Base-by-base conservation (phyloP, 2,888 invertebrate genomes). In the Ophion ventricosus region DNA sequence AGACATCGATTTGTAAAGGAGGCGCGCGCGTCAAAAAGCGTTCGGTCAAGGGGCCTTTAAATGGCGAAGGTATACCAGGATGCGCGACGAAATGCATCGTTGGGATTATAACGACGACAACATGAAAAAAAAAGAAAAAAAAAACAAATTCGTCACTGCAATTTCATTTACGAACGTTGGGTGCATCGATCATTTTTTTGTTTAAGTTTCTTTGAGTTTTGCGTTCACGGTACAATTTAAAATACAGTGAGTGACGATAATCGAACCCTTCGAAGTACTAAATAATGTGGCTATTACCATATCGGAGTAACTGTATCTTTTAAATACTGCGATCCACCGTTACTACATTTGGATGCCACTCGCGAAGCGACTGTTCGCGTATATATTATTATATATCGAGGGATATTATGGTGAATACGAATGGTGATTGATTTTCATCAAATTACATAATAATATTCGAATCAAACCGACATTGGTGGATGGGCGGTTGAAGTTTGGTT, bases 171-270 rank as follows among this genome's bases (percentile, higher is more conserved):
- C 59, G 35, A 17, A 26, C 23, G 49, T 20, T 20, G 40, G 43
- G 11, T n/a, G 17, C 63, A 26, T 29, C 11, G 26, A 69, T 26
- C 8, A 35, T 72, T 72, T 63, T 63, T 63, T 20, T n/a, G n/a
- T n/a, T n/a, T n/a, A n/a, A n/a, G n/a, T n/a, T n/a, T n/a, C n/a
- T 43, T 43, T 23, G 23, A 49, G 63, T 23, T 57, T 40, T 59
- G 26, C 17, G 26, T 29, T 67, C 77, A 54, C 54, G 54, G 67
- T 74, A 57, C 49, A 79, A 74, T 82, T 69, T 57, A 17, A 56
- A 23, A 43, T 69, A 78, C 69, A 66, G 43, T 80, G 80, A 80
- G 59, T 56, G 72, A 66, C 29, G 43, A 76, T 59, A 43, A 72
- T 49, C 70, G 35, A 61, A 23, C 14, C 40, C 72, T 43, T 77